Evolutionary conservation across 2,113 vertebrate genomes (phyloP).

Genomic region (Marmota flaviventris): DNA sequence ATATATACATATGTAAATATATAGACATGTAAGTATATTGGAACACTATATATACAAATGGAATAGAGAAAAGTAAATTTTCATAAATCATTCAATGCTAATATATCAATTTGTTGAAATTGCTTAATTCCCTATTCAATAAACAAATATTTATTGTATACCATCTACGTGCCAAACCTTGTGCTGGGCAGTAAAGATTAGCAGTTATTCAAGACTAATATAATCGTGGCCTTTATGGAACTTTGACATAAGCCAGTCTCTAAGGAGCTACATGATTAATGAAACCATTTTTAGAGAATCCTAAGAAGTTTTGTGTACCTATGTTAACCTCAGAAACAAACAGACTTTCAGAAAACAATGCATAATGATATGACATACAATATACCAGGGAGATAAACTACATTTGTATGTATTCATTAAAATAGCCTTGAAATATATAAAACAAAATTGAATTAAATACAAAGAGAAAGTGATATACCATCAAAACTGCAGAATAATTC

Average conservation of each 20-base stretch:
- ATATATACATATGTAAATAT: not conserved
- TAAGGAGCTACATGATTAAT: not conserved
- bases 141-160: not conserved
- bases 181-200: not conserved
- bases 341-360: not conserved
- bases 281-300: not conserved
- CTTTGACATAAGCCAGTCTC: not conserved
- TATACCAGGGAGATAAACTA: not conserved
- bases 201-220: not conserved
- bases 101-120: not conserved
- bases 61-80: not conserved
- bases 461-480: not conserved
- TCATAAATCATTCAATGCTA: not conserved
- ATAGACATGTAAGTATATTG: not conserved
- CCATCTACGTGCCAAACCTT: not conserved
- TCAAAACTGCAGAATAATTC: not conserved
- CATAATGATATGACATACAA: not conserved
- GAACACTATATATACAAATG: not conserved
- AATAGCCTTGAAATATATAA: not conserved
- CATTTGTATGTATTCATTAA: not conserved
- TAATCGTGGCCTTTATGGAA: not conserved
- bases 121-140: not conserved
- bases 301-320: not conserved
- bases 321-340: not conserved
- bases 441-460: not conserved